phyloP scores from a whole-genome alignment of 2,797 vertebrate species.

The Lutjanus argentimaculatus region DNA sequence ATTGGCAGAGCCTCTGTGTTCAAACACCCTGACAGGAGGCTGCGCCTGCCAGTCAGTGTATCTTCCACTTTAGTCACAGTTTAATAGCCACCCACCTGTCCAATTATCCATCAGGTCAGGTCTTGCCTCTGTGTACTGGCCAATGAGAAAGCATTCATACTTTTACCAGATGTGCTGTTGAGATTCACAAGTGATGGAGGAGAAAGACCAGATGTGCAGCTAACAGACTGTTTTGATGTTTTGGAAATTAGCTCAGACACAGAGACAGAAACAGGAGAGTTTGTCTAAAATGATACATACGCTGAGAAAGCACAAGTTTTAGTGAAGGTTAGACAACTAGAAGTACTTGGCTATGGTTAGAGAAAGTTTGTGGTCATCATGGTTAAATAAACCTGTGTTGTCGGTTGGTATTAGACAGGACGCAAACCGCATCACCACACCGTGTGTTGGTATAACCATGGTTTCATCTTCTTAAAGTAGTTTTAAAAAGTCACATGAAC shows the following conservation, averaged over 20 bases:
- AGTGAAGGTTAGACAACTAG: too few relatives aligned
- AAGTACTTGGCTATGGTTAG: not conserved
- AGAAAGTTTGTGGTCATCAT: not conserved
- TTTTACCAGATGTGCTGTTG: conserved; percentile 42
- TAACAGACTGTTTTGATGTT: conserved; percentile 11
- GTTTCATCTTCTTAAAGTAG: too few relatives aligned
- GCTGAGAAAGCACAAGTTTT: not conserved
- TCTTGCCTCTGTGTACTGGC: conserved; percentile 7
- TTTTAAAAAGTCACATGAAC: too few relatives aligned
- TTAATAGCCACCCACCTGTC: conserved; percentile 2
- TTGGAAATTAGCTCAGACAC: conserved; percentile 14
- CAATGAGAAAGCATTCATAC: not conserved
- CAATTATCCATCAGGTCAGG: not conserved
- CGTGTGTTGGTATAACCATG: too few relatives aligned
- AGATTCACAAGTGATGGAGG: conserved; percentile 21
- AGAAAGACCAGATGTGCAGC: conserved; percentile 49
- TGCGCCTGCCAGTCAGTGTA: not conserved
- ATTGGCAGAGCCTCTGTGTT: not conserved
- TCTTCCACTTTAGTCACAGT: not conserved
- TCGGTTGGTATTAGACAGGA: too few relatives aligned
- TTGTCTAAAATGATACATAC: not conserved
- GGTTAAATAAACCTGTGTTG: too few relatives aligned
- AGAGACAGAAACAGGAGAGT: not conserved
- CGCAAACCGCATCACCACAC: too few relatives aligned
- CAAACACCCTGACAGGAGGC: not conserved